Conservation (phyloP, 2,113 vertebrate species). For the Malaclemys terrapin region DNA sequence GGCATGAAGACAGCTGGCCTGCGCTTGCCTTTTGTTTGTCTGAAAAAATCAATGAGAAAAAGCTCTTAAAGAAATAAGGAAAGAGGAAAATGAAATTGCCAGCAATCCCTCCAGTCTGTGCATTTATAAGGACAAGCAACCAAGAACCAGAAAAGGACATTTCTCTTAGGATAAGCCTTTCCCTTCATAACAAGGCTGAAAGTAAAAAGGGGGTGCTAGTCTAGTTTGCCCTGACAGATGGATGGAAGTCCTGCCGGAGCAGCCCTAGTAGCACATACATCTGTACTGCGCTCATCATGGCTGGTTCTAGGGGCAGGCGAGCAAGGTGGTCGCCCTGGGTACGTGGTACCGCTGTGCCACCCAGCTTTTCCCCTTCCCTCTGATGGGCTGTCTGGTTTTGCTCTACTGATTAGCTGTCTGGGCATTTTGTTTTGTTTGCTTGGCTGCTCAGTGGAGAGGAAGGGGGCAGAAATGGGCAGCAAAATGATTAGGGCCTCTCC, state of each 20-base stretch:
- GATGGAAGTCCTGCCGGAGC: not conserved
- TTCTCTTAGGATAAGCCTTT: not conserved
- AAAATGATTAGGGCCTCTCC: not conserved
- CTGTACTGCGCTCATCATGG: not conserved
- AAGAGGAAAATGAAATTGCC: not conserved
- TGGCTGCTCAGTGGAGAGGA: not conserved
- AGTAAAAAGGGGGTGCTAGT: not conserved
- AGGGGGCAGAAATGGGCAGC: not conserved
- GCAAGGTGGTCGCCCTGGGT: not conserved
- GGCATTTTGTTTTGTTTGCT: not conserved
- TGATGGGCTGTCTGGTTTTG: not conserved
- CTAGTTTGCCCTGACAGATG: not conserved
- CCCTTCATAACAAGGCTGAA: not conserved
- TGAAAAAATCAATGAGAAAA: not conserved
- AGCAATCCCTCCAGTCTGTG: not conserved
- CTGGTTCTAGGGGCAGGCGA: not conserved
- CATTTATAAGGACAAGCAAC: not conserved
- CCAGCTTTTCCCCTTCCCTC: not conserved
- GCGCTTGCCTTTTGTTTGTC: not conserved
- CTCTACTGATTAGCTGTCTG: too few species aligned
- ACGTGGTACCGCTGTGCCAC: not conserved
- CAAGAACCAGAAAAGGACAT: not conserved
- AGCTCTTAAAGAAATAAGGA: not conserved
- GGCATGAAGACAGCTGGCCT: not conserved
- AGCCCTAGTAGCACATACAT: not conserved